A percentile compares a stretch with the other conserved stretches of the same genome.
phyloP scores from a whole-genome alignment of 2,888 invertebrate species.

The Andrena flavipes region DNA sequence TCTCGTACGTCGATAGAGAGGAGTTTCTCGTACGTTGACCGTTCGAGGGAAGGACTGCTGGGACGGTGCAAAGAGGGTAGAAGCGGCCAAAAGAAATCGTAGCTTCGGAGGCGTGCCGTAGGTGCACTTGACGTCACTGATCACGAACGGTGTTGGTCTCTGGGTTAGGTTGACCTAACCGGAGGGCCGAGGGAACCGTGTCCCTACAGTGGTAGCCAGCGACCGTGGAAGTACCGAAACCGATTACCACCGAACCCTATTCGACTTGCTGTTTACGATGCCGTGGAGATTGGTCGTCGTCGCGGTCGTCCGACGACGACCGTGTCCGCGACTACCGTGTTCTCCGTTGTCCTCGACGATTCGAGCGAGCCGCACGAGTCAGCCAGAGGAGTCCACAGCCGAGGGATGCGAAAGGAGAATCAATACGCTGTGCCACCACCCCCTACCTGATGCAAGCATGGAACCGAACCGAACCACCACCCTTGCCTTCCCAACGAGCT shows the following conservation, averaged over 20 bases:
- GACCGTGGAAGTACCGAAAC: not conserved
- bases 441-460: conserved; percentile 74
- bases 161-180: conserved; percentile 22
- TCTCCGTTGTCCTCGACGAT: conserved; percentile 51
- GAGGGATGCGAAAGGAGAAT: conserved; percentile 76
- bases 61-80: conserved; percentile 2
- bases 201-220: conserved; percentile 6
- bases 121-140: conserved; percentile 59
- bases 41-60: not conserved
- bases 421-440: conserved; percentile 82
- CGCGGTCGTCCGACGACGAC: conserved; percentile 57
- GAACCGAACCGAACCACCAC: conserved; percentile 78
- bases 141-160: conserved; percentile 45
- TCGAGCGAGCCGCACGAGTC: conserved; percentile 27
- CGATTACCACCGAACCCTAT: not conserved
- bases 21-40: not conserved
- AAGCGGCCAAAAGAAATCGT: conserved; percentile 9
- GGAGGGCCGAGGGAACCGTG: conserved; percentile 24
- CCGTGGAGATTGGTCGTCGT: conserved; percentile 41
- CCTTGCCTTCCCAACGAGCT: not conserved
- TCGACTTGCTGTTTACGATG: not conserved
- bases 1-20: not conserved
- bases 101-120: conserved; percentile 46
- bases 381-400: conserved; percentile 55
- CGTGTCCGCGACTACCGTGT: conserved; percentile 53